Evolutionary conservation across 92 coral and sea anemone genomes (phyloP).

Genomic region (Anthopleura xanthogrammica): DNA sequence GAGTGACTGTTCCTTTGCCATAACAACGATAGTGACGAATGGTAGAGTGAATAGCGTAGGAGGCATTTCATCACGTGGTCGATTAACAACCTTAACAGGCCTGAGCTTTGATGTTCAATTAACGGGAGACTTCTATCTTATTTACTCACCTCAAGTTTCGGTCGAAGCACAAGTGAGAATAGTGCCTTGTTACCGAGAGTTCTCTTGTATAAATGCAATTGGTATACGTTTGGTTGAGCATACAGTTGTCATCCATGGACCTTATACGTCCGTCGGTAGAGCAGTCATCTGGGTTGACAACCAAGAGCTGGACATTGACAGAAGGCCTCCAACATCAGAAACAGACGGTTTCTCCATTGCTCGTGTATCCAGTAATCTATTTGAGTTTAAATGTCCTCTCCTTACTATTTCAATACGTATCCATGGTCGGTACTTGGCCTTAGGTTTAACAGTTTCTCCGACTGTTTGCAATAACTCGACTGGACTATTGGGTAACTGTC

Average conservation of each 20-base stretch:
- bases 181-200: constrained; percentile 70
- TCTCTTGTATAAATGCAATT: constrained; percentile 80
- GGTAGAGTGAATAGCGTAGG: constrained; percentile 31
- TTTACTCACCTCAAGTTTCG: constrained; percentile 60
- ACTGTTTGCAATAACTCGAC: constrained; percentile 46
- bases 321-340: constrained; percentile 42
- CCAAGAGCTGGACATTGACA: constrained; percentile 59
- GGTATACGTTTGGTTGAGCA: constrained; percentile 66
- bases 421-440: constrained; percentile 52
- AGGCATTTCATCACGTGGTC: constrained; percentile 56
- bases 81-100: constrained; percentile 78
- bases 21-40: constrained; percentile 15
- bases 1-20: constrained; percentile 77
- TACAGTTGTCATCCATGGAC: constrained; percentile 80
- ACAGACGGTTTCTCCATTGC: constrained; percentile 46
- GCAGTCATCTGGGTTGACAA: constrained; percentile 81
- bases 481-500: constrained; percentile 66
- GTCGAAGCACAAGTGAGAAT: constrained; percentile 74
- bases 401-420: constrained; percentile 50
- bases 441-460: constrained; percentile 32
- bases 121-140: constrained; percentile 90
- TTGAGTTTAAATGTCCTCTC: constrained; percentile 22
- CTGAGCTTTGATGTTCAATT: constrained; percentile 59
- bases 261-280: constrained; percentile 64
- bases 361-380: constrained; percentile 42